Conservation (phyloP, 1,140 invertebrate species). For the Drosophila truncata region DNA sequence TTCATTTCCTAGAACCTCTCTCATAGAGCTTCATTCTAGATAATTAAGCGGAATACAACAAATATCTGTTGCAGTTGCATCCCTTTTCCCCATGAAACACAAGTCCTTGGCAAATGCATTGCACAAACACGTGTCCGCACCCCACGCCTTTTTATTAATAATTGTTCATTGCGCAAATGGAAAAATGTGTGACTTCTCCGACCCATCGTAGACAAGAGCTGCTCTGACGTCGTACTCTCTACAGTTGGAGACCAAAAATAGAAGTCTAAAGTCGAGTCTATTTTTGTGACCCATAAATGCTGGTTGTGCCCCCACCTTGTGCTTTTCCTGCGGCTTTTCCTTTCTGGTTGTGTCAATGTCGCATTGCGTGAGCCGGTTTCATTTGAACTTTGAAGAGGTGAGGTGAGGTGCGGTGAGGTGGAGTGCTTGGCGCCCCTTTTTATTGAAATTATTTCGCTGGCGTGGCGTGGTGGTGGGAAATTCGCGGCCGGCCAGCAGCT, state of each 20-base stretch:
- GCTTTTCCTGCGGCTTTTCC: conserved; percentile 18
- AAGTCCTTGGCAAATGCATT: conserved; percentile 14
- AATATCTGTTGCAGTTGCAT: conserved; percentile 3
- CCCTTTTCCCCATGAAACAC: background rate
- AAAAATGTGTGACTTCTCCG: conserved; percentile 20
- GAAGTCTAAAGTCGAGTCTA: conserved; percentile 47
- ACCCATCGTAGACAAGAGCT: conserved; percentile 7
- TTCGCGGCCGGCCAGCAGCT: conserved; percentile 3
- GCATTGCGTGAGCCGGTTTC: conserved; percentile 63
- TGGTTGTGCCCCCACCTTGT: conserved; percentile 3
- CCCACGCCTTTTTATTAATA: conserved; percentile 29
- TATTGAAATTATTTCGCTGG: conserved; percentile 58
- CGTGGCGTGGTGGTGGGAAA: conserved; percentile 5
- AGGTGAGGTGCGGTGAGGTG: conserved; percentile 3
- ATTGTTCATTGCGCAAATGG: conserved; percentile 27
- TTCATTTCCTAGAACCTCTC: background rate
- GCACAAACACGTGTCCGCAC: conserved; percentile 6
- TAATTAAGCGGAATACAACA: conserved; percentile 6
- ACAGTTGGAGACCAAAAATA: conserved; percentile 50
- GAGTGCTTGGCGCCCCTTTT: conserved; percentile 32
- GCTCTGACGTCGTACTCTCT: conserved; percentile 30
- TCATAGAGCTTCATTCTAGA: background rate
- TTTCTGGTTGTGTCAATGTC: conserved; percentile 40
- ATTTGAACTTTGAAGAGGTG: conserved; percentile 35
- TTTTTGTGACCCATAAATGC: conserved; percentile 55